Evolutionary conservation across 2,888 invertebrate genomes (phyloP), one percentile per base, ranked within the genome.

Genomic region (Polia nebulosa): DNA sequence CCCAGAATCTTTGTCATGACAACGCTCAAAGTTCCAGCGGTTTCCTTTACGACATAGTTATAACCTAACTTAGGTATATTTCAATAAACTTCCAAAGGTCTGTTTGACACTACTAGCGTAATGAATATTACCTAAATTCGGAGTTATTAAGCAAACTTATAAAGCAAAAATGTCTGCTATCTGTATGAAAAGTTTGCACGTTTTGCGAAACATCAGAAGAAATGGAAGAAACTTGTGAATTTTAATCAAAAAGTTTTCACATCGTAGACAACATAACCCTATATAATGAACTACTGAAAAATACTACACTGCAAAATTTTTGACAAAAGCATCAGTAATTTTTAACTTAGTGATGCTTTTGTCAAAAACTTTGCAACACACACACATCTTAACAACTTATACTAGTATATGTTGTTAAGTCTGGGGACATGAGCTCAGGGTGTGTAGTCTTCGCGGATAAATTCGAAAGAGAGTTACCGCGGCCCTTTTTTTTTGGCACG

Each of bases 81-180:
- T 81, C 72, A 72, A 72, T 78, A 61, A 68, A 67, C 53, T 70
- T 56, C 17, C 52, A 20, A 80, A 80, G 66, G 78, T 75, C 27
- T 39, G 65, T 70, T 58, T 68, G 61, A 76, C 57, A 78, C 62
- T 68, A 68, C 53, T 44, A 3, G 8, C 8, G 47, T 70, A 72
- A 72, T 79, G 11, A 81, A 55, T 75, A 71, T 72, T 51, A 59
- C 45, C 22, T 58, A 67, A 69, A 67, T 68, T 57, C 49, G 27
- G 5, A 64, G 59, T 64, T 67, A 69, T 55, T 61, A 69, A 61
- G 57, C 57, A 47, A 72, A 62, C 22, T 71, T 72, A 69, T 32
- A 58, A 7, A 1, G 8, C 47, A 52, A 49, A 69, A 45, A 66
- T 63, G 15, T 49, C 49, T 55, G 25, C 17, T 63, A 51, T 60